These are phyloP conservation scores for Taphrorychus bicolor DNA, from an alignment of 2,888 invertebrate species.

Conservation along the genomic window DNA sequence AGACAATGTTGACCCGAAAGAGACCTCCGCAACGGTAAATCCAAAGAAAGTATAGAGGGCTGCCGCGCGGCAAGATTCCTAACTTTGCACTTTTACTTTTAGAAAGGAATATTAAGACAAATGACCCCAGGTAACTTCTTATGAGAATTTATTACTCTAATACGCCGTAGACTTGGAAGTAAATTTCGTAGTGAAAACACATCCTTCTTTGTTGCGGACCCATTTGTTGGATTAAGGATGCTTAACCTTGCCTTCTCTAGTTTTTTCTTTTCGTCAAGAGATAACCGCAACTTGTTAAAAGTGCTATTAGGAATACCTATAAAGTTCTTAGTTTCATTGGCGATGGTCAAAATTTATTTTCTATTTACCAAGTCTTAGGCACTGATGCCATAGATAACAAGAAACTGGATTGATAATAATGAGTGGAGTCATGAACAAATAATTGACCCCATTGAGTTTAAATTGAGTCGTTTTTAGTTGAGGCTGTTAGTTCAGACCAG, in stretches of 20 bases:
- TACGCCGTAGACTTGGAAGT: constrained; percentile 37
- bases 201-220: constrained; percentile 38
- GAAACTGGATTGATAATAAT: too few species aligned
- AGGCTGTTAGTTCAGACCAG: too few species aligned
- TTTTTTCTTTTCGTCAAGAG: too few species aligned
- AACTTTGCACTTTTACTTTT: constrained; percentile 42
- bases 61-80: constrained; percentile 21
- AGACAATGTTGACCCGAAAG: not conserved
- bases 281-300: too few species aligned
- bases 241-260: constrained; percentile 23
- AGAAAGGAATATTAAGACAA: constrained; percentile 40
- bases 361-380: too few species aligned
- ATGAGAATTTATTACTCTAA: constrained; percentile 42
- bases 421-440: too few species aligned
- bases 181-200: constrained; percentile 40
- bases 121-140: constrained; percentile 41
- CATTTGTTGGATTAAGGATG: constrained; percentile 35
- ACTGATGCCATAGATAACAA: too few species aligned
- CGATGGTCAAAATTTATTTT: too few species aligned
- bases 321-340: too few species aligned
- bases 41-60: not conserved
- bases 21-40: not conserved
- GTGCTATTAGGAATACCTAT: too few species aligned
- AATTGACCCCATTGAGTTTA: too few species aligned
- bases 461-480: too few species aligned